Base-by-base conservation (phyloP, 2,113 vertebrate species). In the Pipa parva region DNA sequence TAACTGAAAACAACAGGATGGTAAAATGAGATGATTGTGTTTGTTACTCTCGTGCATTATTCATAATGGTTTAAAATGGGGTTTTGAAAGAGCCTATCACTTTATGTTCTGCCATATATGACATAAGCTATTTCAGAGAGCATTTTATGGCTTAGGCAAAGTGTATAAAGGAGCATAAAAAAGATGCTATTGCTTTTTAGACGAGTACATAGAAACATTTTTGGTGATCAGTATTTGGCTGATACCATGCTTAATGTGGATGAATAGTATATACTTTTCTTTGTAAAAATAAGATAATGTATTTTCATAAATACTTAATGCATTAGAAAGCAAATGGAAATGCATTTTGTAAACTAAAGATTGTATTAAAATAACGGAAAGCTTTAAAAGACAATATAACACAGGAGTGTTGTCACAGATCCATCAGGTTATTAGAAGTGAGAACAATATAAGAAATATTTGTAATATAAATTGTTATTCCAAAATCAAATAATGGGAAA, bases 1-100 rank as follows among this genome's bases (percentile, higher is more conserved):
- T 56, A 26, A 56, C 26, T 56, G 52, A 31, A 26, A 56, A 56
- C 52, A 56, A 56, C 28, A 31, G 26, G 10, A 56, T 22, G 29
- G 15, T 56, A 56, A 29, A 26, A 54, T 54, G 50, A 54, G 26
- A 29, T 54, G 50, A 56, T 28, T 31, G 8, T 17, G 28, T 56
- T 56, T 56, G 10, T 17, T 56, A 20, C 26, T 26, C 26, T 56
- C 5, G 3, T 56, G 21, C 26, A 29, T 56, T 56, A 56, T 56
- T 56, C 27, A 56, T 31, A 9, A 17, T 26, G 24, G 26, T 26
- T 54, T 27, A 54, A 12, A 26, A 18, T 27, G n/a, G 18, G 31
- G 52, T 56, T 31, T 31, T 29, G 17, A 56, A 56, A 20, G 27
- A 56, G 18, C 52, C 50, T 29, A 31, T 56, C 26, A 10, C 28